These are phyloP conservation scores for Pogonocherus hispidulus DNA, from an alignment of 2,888 invertebrate genomes.

Conservation along the genomic window DNA sequence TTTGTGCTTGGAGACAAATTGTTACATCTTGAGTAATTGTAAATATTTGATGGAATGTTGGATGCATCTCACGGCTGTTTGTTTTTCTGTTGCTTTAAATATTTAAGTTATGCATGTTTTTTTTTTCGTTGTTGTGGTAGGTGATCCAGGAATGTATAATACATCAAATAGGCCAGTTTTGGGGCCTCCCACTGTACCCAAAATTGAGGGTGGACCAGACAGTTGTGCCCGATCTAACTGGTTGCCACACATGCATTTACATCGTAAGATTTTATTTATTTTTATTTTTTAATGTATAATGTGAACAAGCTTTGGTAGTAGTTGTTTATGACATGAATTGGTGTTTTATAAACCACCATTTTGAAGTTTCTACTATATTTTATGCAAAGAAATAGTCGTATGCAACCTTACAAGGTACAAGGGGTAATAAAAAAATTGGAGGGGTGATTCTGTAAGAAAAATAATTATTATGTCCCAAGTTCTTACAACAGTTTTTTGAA, in stretches of 20 bases:
- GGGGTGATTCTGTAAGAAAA: too few species aligned
- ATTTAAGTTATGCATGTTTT: constrained; percentile 61
- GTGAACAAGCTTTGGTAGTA: too few species aligned
- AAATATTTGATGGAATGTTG: neutral
- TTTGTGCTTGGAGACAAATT: neutral
- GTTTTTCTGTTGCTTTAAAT: constrained; percentile 34
- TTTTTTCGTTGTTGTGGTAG: constrained; percentile 61
- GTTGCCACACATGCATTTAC: constrained; percentile 78
- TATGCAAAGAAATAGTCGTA: too few species aligned
- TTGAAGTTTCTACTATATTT: too few species aligned
- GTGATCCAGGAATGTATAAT: constrained; percentile 66
- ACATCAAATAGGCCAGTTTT: constrained; percentile 63
- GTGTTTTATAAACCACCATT: too few species aligned
- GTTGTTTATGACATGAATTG: too few species aligned
- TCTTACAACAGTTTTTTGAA: too few species aligned
- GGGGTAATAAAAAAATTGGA: too few species aligned
- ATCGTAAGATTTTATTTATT: constrained; percentile 73
- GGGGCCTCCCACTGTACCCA: constrained; percentile 71
- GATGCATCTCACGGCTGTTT: neutral
- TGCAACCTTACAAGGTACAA: too few species aligned
- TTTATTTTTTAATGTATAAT: constrained; percentile 36
- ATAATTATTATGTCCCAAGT: too few species aligned
- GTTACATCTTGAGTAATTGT: neutral
- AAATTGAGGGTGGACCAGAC: constrained; percentile 73
- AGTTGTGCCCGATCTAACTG: constrained; percentile 75